Base-by-base conservation (phyloP, 2,888 invertebrate species). In the Lasioglossum villosulum region DNA sequence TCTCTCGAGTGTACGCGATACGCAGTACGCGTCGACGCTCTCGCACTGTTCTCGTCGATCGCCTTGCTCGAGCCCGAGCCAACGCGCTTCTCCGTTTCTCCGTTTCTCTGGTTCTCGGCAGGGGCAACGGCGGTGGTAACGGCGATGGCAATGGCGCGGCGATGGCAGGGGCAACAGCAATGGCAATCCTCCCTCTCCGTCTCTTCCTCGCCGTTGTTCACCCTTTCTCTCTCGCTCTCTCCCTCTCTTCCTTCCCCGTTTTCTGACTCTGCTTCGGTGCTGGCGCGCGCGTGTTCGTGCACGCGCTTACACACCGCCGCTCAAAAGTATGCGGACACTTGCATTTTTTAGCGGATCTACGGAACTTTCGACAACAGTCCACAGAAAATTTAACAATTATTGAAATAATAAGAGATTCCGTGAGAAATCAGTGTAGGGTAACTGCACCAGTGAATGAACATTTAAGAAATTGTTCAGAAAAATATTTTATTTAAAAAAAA, bases 31-130 rank as follows among this genome's bases (percentile, higher is more conserved):
- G 81, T 86, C 90, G 90, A 87, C 86, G 89, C 87, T 89, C 88
- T 89, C 88, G 75, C 75, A 86, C 82, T 78, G 89, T 87, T 82
- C 80, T 84, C 85, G 80, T 82, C 84, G 80, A 80, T 73, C 82
- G 73, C 80, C 82, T 80, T 84, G 73, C 83, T 78, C 82, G 34
- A 42, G 82, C 52, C 71, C 87, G 85, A 87, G 80, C 82, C 86
- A 80, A 85, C 86, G 84, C 82, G 83, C 80, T 87, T 23, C 52
- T 52, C 23, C 52, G 52, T 52, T 52, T 52, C 52, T 19, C 6
- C 48, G 48, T 52, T 52, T 52, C 48, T 52, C 48, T 8, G 23
- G 48, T 52, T 52, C 48, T 52, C 8, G 48, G 34, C 70, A 70
- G 63, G 52, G 63, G 48, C 75, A 68, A 2, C 34, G 0, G 37